Evolutionary conservation across 2,888 invertebrate genomes (phyloP).

Genomic region (Liposcelis brunnea): DNA sequence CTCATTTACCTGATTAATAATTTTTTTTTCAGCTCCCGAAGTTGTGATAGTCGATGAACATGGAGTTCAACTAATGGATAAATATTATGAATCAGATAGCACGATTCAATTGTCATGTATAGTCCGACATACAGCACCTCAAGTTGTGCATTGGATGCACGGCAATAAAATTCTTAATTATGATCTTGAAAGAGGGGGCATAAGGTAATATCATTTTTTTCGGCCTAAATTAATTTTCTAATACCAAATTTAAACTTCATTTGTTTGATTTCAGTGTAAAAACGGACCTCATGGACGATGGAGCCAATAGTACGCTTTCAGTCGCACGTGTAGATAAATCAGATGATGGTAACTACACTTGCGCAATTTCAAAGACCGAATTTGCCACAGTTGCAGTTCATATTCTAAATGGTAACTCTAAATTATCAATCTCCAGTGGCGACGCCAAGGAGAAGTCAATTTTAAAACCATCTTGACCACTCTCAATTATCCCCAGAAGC

Average conservation of each 20-base stretch:
- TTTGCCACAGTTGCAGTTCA: slow-evolving; percentile 33
- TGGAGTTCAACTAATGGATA: slow-evolving; percentile 43
- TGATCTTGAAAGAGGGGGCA: slow-evolving; percentile 46
- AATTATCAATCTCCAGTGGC: no score
- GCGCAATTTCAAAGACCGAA: slow-evolving; percentile 32
- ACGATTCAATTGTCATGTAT: slow-evolving; percentile 48
- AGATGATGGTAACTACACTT: slow-evolving; percentile 36
- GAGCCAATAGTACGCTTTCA: slow-evolving; percentile 32
- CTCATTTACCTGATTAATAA: not conserved
- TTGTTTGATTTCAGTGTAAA: slow-evolving; percentile 31
- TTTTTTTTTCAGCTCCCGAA: slow-evolving; percentile 38
- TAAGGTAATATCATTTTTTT: slow-evolving; percentile 30
- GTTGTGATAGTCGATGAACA: slow-evolving; percentile 50
- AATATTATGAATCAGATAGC: slow-evolving; percentile 49
- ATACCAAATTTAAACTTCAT: slow-evolving; percentile 2
- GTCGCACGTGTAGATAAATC: slow-evolving; percentile 33
- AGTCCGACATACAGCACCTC: slow-evolving; percentile 34
- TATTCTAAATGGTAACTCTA: slow-evolving; percentile 33
- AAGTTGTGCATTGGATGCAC: slow-evolving; percentile 43
- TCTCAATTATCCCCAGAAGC: no score
- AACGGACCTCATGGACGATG: slow-evolving; percentile 34
- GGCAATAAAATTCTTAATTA: slow-evolving; percentile 43
- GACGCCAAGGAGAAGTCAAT: no score
- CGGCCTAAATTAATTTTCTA: not conserved
- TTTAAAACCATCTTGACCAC: no score